Conservation (phyloP, 2,888 invertebrate species). For the Corythucha ciliata region DNA sequence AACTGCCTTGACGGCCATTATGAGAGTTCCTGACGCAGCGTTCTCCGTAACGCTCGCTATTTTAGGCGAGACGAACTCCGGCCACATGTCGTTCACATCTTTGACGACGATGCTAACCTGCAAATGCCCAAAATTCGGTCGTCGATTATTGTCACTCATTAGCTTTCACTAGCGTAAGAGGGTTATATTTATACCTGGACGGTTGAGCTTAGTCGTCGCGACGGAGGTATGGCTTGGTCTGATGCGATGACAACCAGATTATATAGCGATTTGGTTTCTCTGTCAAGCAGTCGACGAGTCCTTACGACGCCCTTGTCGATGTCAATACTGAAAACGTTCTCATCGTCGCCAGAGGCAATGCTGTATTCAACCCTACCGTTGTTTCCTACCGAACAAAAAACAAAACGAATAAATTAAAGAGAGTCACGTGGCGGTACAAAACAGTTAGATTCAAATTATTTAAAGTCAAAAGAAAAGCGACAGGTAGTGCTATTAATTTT, state of each 20-base stretch:
- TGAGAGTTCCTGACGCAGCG: constrained; percentile 72
- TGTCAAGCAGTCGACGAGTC: constrained; percentile 65
- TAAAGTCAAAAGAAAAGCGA: too few relatives aligned
- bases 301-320: constrained; percentile 73
- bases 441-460: background rate
- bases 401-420: background rate
- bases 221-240: constrained; percentile 67
- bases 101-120: constrained; percentile 79
- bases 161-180: background rate
- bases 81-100: constrained; percentile 88
- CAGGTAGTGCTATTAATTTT: too few relatives aligned
- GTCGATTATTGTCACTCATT: background rate
- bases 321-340: constrained; percentile 61
- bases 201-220: constrained; percentile 69
- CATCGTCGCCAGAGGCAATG: constrained; percentile 72
- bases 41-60: constrained; percentile 74
- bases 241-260: constrained; percentile 76
- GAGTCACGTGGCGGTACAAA: background rate
- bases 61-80: constrained; percentile 71
- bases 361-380: constrained; percentile 77
- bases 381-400: constrained; percentile 50
- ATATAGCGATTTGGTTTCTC: constrained; percentile 72
- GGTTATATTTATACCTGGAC: constrained; percentile 61
- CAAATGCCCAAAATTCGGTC: background rate
- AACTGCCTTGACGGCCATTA: constrained; percentile 79